Evolutionary conservation across 1,140 invertebrate species (phyloP).

Genomic region (Drosophila burlai): DNA sequence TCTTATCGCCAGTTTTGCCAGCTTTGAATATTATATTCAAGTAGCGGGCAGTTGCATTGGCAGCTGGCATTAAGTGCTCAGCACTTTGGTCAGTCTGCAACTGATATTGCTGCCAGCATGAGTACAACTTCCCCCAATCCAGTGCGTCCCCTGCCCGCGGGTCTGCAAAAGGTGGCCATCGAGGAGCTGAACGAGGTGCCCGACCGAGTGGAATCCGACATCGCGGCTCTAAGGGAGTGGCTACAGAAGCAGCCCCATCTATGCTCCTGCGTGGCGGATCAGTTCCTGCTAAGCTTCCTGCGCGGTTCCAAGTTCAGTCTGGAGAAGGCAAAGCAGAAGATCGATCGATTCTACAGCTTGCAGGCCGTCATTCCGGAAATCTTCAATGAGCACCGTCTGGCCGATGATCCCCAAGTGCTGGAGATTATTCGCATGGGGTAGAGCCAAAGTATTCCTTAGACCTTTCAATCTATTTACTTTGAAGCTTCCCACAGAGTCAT

Average conservation of each 20-base stretch:
- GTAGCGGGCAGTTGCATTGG: constrained; percentile 25
- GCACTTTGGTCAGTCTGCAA: constrained; percentile 32
- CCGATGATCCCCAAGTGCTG: constrained; percentile 73
- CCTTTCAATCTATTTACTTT: too few relatives aligned
- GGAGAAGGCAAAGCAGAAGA: constrained; percentile 88
- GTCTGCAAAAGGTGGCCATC: constrained; percentile 84
- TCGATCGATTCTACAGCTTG: constrained; percentile 89
- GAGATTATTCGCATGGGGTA: constrained; percentile 86
- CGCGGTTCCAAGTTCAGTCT: constrained; percentile 90
- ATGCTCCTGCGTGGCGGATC: constrained; percentile 86
- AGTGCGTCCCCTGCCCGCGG: constrained; percentile 60
- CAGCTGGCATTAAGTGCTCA: background rate
- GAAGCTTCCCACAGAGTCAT: constrained; percentile 47
- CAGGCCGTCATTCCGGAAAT: constrained; percentile 87
- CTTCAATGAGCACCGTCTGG: constrained; percentile 79
- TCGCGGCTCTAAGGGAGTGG: constrained; percentile 88
- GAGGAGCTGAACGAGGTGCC: constrained; percentile 88
- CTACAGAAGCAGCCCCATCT: constrained; percentile 88
- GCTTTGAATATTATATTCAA: constrained; percentile 36
- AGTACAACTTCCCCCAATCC: background rate
- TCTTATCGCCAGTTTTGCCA: constrained; percentile 25
- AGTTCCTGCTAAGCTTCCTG: constrained; percentile 88
- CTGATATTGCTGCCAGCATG: constrained; percentile 24
- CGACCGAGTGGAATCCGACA: constrained; percentile 86
- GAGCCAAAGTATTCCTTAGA: background rate